Evolutionary conservation across 2,113 vertebrate species (phyloP), one percentile per base, ranked within the genome.

Genomic region (Tauraco erythrolophus): DNA sequence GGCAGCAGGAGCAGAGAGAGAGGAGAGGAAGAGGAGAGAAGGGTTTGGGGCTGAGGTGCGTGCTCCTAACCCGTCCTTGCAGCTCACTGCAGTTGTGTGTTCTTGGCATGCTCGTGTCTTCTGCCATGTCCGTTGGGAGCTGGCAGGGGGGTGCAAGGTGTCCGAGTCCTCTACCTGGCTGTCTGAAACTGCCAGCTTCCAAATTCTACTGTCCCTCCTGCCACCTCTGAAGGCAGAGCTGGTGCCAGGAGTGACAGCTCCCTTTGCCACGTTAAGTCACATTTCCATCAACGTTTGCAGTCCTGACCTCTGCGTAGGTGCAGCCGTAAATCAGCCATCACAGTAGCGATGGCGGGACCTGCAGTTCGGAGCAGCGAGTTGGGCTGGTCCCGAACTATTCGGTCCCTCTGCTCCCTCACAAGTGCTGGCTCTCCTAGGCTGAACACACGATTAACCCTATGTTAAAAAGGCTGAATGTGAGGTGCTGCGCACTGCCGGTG

Each of bases 241-340:
- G 56, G 6, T 11, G 54, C 37, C 54, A 23, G 81, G 11, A 62
- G 5, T 43, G 57, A 51, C 69, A 46, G 82, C 62, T 85, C 78
- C 71, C 37, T 6, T 53, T 10, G 64, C 50, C 24, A 10, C 4
- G 1, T 37, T 21, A 27, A 39, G 62, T 81, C 80, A 3, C 56
- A 0, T 14, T 46, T 7, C 53, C 80, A 22, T 14, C 50, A 4
- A 0, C 3, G 2, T 24, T 24, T 27, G 11, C 46, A 13, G 37
- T 4, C 54, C 80, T 65, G 68, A 13, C 5, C 85, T 16, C n/a
- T 3, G 54, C 2, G 0, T 7, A 8, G 46, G 53, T 7, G 10
- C n/a, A 4, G 1, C 45, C 57, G 53, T 66, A 33, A 16, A 70
- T n/a, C 35, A 13, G 21, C 69, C 19, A 0, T 7, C 54, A 4